Base-by-base conservation (phyloP, 2,888 invertebrate species). In the Lithosia quadra region DNA sequence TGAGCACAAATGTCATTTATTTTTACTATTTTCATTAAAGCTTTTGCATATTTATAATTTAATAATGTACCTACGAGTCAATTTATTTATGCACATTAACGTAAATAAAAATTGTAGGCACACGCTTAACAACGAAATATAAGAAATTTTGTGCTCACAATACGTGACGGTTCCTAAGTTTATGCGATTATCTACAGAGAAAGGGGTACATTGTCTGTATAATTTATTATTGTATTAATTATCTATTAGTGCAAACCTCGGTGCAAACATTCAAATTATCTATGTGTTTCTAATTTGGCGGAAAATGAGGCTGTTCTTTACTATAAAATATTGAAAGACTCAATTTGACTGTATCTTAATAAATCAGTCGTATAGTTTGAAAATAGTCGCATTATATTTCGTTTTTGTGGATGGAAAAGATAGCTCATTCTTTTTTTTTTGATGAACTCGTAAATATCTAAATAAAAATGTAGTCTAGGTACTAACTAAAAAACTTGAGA, bases 1-100 rank as follows among this genome's bases (percentile, higher is more conserved):
- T 56, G 39, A 56, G 33, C 24, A 63, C 43, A 28, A 75, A 55
- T 49, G 49, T 49, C 49, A 49, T 49, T 49, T 49, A 49, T 49
- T 49, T 43, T 49, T 49, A 49, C 49, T 49, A 49, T 49, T 49
- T 49, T n/a, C 49, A 49, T 49, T 49, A 49, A 9, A 49, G 49
- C 49, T 49, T 8, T 49, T 49, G n/a, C 49, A 49, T 49, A 49
- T 49, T 49, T 49, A 49, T 49, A n/a, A 9, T 43, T 43, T 43
- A 18, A 43, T 43, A 15, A 43, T 43, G 4, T n/a, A n/a, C n/a
- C n/a, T 43, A 43, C 43, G 18, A 43, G 43, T 49, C 49, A 49
- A n/a, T 49, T 49, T 9, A 49, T 49, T 49, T n/a, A 56, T 13
- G 22, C 56, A 24, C 56, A 56, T 56, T 56, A 28, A 24, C 56